Percentiles rank a stretch among this genome's conserved stretches.
Conservation (phyloP, 2,113 vertebrate genomes). For the Antechinus stuartii region DNA sequence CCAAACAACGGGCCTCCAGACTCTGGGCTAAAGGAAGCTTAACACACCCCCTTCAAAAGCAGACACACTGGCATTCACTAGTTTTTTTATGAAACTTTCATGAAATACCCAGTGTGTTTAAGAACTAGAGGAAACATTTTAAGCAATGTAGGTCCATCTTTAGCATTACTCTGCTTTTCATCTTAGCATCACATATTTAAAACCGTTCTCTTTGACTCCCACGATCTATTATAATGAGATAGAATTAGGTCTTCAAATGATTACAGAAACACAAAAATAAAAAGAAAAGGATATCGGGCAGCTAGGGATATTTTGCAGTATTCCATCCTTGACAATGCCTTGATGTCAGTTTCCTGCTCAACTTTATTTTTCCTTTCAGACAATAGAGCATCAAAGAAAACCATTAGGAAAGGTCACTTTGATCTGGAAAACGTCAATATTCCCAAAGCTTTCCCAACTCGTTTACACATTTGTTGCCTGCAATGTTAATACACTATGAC, state of each 20-base stretch:
- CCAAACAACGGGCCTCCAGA: neutral
- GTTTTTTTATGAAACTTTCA: neutral
- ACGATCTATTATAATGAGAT: neutral
- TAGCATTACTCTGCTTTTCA: neutral
- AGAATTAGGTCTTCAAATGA: neutral
- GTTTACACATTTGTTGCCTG: constrained; percentile 62
- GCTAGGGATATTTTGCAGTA: constrained; percentile 49
- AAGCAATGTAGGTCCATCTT: neutral
- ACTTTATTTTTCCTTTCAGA: constrained; percentile 41
- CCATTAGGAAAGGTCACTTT: constrained; percentile 72
- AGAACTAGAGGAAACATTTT: neutral
- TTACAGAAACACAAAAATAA: neutral
- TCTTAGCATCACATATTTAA: neutral
- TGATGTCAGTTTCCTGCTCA: constrained; percentile 55
- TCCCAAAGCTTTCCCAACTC: constrained; percentile 34
- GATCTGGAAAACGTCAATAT: constrained; percentile 65
- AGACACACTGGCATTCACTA: neutral
- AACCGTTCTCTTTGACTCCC: neutral
- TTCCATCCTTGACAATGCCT: constrained; percentile 39
- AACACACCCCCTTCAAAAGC: neutral
- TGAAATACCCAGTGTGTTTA: neutral
- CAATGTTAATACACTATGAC: constrained; percentile 73
- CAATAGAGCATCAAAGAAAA: constrained; percentile 58
- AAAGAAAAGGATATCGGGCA: neutral
- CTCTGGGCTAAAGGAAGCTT: neutral